phyloP scores from a whole-genome alignment of 2,113 vertebrate species.

The Chionodraco myersi region DNA sequence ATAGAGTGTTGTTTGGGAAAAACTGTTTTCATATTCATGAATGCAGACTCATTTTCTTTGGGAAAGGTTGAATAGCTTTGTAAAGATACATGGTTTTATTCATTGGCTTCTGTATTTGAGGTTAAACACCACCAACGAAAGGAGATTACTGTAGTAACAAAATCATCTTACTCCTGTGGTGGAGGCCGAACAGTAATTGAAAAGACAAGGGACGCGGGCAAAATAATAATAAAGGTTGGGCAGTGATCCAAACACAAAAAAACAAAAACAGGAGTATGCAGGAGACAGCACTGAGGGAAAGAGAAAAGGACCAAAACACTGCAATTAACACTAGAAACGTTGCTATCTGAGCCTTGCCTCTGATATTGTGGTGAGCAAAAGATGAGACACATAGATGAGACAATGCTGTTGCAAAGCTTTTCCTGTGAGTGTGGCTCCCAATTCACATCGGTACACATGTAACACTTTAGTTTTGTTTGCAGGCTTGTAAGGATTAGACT shows the following conservation, averaged over 20 bases:
- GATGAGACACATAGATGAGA: not conserved
- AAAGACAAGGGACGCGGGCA: not conserved
- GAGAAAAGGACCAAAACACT: not conserved
- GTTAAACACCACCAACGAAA: not conserved
- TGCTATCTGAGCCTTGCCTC: not conserved
- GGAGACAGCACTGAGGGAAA: not conserved
- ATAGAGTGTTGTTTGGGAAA: no score
- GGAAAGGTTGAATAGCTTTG: constrained; percentile 9
- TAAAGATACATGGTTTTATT: constrained; percentile 5
- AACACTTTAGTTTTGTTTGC: not conserved
- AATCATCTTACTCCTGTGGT: not conserved
- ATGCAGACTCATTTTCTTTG: not conserved
- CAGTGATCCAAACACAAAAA: not conserved
- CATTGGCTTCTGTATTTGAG: not conserved
- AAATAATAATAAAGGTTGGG: not conserved
- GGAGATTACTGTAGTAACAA: not conserved
- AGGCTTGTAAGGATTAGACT: not conserved
- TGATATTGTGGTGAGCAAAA: not conserved
- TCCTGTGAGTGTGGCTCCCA: not conserved
- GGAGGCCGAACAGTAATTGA: not conserved
- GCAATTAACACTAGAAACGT: not conserved
- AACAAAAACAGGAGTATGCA: not conserved
- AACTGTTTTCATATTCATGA: no score
- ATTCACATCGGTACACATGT: not conserved
- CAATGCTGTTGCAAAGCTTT: not conserved